Conservation (phyloP, 1,140 invertebrate species). For the Cephus cinctus region DNA sequence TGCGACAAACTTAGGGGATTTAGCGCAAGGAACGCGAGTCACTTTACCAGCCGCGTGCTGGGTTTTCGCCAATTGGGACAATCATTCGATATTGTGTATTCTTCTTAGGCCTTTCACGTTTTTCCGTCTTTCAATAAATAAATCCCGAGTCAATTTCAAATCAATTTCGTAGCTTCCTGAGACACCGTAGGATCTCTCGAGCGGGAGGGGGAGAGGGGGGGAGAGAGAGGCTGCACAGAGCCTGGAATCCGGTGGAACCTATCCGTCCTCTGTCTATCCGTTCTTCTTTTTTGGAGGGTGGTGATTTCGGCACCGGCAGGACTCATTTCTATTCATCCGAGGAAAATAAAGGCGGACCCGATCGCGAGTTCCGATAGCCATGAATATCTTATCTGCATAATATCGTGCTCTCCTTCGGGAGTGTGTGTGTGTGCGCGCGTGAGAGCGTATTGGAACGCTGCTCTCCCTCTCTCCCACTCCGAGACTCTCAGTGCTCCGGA, state of each 20-base stretch:
- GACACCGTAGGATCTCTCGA: background rate
- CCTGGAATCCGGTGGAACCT: conserved; percentile 2
- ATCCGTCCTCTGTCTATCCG: conserved; percentile 5
- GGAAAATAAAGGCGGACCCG: conserved; percentile 41
- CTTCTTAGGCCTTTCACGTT: too few relatives aligned
- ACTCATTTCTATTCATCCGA: conserved; percentile 43
- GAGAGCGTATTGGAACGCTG: conserved; percentile 21
- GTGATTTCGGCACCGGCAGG: conserved; percentile 7
- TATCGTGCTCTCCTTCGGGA: conserved; percentile 24
- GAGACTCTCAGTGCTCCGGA: too few relatives aligned
- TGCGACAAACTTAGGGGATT: too few relatives aligned
- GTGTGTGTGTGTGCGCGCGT: conserved; percentile 12
- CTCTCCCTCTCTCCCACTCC: conserved; percentile 1
- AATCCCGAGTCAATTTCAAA: conserved; percentile 11
- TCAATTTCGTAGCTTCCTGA: conserved; percentile 2
- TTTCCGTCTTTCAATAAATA: too few relatives aligned
- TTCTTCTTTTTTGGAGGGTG: conserved; percentile 10
- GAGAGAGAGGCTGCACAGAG: too few relatives aligned
- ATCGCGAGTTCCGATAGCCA: conserved; percentile 40
- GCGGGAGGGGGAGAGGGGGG: too few relatives aligned
- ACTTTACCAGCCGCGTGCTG: too few relatives aligned
- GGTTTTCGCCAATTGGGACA: too few relatives aligned
- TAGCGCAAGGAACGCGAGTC: too few relatives aligned
- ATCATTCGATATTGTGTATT: too few relatives aligned
- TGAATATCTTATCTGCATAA: conserved; percentile 47